A percentile compares a stretch with the other conserved stretches of the same genome.
These are phyloP conservation scores for Psylliodes chrysocephalus DNA, from an alignment of 2,888 invertebrate species.

Conservation along the genomic window DNA sequence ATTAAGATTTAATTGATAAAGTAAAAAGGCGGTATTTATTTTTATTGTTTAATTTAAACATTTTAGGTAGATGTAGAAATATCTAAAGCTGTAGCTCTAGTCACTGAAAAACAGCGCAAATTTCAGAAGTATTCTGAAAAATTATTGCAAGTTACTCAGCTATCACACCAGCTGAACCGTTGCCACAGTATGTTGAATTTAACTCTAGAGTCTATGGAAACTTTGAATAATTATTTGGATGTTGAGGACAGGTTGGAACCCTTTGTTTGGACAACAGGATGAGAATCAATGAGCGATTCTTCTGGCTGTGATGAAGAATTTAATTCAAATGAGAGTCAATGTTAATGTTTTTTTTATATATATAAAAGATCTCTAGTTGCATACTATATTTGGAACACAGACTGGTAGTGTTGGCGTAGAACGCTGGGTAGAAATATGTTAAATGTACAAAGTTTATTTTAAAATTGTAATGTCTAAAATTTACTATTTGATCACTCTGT, in stretches of 20 bases:
- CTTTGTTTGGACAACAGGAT: slow-evolving; percentile 87
- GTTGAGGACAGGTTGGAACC: slow-evolving; percentile 86
- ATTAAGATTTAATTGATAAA: too few relatives aligned
- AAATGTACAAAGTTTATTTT: too few relatives aligned
- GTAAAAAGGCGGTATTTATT: slow-evolving; percentile 45
- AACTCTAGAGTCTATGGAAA: slow-evolving; percentile 86
- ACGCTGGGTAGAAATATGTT: too few relatives aligned
- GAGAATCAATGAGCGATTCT: slow-evolving; percentile 44
- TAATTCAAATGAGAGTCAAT: too few relatives aligned
- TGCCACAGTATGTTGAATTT: slow-evolving; percentile 86
- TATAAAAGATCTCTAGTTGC: too few relatives aligned
- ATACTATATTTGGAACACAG: too few relatives aligned
- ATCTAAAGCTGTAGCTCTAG: slow-evolving; percentile 72
- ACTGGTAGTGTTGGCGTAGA: too few relatives aligned
- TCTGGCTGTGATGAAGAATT: neutral
- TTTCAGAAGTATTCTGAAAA: slow-evolving; percentile 89
- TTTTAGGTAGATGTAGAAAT: slow-evolving; percentile 78
- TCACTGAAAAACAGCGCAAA: slow-evolving; percentile 84
- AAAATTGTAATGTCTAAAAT: too few relatives aligned
- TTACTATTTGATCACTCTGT: too few relatives aligned
- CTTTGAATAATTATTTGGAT: slow-evolving; percentile 84
- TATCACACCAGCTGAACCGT: slow-evolving; percentile 83
- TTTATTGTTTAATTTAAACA: slow-evolving; percentile 15
- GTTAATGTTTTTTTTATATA: too few relatives aligned
- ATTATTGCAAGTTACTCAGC: slow-evolving; percentile 82